Evolutionary conservation across 2,113 vertebrate genomes (phyloP).

Genomic region (Phaethon lepturus): DNA sequence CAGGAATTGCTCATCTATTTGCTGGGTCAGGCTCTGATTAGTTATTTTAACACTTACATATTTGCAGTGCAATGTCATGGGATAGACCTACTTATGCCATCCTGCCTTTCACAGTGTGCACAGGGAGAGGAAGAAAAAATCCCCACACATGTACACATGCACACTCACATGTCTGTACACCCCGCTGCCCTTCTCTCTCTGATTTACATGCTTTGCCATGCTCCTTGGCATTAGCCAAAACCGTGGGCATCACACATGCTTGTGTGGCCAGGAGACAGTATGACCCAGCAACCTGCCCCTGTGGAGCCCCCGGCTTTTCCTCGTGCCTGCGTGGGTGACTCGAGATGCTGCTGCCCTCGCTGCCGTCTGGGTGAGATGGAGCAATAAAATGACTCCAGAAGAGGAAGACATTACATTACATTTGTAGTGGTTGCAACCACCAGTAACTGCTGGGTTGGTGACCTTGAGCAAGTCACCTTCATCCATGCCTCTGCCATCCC

Average conservation of each 20-base stretch:
- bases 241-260: not conserved
- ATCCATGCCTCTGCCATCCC: not conserved
- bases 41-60: not conserved
- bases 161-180: fast-evolving
- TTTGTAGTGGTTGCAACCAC: not conserved
- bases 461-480: not conserved
- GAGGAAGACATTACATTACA: not conserved
- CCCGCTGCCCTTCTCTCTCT: not conserved
- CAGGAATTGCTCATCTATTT: not conserved
- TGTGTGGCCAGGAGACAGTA: not conserved
- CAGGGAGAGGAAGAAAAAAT: not conserved
- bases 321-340: fast-evolving
- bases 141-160: no score
- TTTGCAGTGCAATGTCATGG: not conserved
- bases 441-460: fast-evolving
- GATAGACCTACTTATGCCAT: not conserved
- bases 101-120: not conserved
- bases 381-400: not conserved
- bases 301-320: not conserved
- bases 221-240: not conserved
- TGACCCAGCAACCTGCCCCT: not conserved
- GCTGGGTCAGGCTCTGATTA: not conserved
- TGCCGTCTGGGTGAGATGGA: not conserved
- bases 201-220: not conserved
- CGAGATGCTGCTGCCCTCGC: fast-evolving